These are phyloP conservation scores for Istiophorus platypterus DNA, from an alignment of 2,113 vertebrate species.

Conservation along the genomic window DNA sequence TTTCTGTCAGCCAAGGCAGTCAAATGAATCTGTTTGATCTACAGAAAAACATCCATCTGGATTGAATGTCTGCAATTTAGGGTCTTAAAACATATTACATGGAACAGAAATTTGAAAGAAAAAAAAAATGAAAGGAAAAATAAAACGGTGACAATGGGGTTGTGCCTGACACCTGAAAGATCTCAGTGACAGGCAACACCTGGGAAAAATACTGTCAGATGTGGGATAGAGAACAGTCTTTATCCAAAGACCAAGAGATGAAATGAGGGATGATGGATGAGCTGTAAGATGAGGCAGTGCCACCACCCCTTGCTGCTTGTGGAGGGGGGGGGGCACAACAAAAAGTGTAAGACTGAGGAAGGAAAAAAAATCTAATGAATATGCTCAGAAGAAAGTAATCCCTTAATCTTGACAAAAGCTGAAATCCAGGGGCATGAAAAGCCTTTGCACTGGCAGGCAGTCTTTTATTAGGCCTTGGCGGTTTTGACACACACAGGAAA, in stretches of 20 bases:
- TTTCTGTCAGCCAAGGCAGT: slow-evolving; percentile 15
- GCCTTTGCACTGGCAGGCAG: slow-evolving; percentile 67
- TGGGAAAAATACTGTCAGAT: slow-evolving; percentile 56
- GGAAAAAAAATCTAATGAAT: slow-evolving; percentile 68
- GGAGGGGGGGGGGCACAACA: slow-evolving; percentile 28
- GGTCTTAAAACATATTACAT: slow-evolving; percentile 37
- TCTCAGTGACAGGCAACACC: slow-evolving; percentile 37
- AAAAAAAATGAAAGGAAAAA: too few species aligned
- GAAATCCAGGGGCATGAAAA: slow-evolving; percentile 81
- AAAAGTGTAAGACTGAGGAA: slow-evolving; percentile 55
- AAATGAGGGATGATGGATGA: slow-evolving; percentile 64
- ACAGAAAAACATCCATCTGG: slow-evolving; percentile 34
- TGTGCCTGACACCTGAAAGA: slow-evolving; percentile 44
- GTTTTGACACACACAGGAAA: slow-evolving; percentile 61
- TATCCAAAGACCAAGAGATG: slow-evolving; percentile 51
- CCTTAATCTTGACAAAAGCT: slow-evolving; percentile 82
- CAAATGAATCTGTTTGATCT: slow-evolving; percentile 48
- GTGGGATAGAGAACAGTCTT: slow-evolving; percentile 49
- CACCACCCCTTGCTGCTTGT: slow-evolving; percentile 21
- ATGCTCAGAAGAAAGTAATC: slow-evolving; percentile 79
- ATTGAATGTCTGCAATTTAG: slow-evolving; percentile 21
- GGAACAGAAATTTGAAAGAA: background rate
- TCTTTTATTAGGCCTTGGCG: slow-evolving; percentile 75
- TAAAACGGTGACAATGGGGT: slow-evolving; percentile 29
- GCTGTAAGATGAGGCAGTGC: slow-evolving; percentile 45